Conservation (phyloP, 2,797 vertebrate genomes). For the Esox masquinongy region DNA sequence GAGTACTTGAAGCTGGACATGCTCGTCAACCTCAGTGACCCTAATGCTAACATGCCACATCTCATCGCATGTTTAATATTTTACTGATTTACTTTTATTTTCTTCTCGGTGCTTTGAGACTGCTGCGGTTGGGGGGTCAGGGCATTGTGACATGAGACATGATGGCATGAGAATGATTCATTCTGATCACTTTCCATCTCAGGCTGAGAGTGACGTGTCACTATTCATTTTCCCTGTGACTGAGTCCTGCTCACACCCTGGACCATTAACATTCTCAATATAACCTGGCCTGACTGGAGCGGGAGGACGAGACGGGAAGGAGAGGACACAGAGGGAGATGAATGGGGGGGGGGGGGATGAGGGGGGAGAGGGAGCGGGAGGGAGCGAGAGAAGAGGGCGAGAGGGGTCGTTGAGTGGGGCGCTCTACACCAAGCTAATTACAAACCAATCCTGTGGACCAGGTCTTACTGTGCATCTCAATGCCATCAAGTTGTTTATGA, state of each 20-base stretch:
- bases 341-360: background rate
- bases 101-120: background rate
- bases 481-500: background rate
- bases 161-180: conserved; percentile 32
- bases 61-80: background rate
- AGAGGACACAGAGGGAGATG: background rate
- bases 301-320: background rate
- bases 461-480: background rate
- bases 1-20: no score
- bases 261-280: conserved; percentile 3
- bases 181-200: conserved; percentile 36
- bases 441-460: background rate
- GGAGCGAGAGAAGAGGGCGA: background rate
- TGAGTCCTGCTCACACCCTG: conserved; percentile 27
- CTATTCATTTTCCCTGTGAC: conserved; percentile 39
- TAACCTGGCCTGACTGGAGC: background rate
- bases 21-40: background rate
- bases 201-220: conserved; percentile 29
- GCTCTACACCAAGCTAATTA: conserved; percentile 5
- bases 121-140: conserved; percentile 1
- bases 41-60: background rate
- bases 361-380: no score
- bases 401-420: background rate
- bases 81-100: background rate
- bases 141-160: conserved; percentile 6